Percentiles rank a stretch among this genome's conserved stretches.
Evolutionary conservation across 2,888 invertebrate genomes (phyloP).

Genomic region (Caradrina kadenii): DNA sequence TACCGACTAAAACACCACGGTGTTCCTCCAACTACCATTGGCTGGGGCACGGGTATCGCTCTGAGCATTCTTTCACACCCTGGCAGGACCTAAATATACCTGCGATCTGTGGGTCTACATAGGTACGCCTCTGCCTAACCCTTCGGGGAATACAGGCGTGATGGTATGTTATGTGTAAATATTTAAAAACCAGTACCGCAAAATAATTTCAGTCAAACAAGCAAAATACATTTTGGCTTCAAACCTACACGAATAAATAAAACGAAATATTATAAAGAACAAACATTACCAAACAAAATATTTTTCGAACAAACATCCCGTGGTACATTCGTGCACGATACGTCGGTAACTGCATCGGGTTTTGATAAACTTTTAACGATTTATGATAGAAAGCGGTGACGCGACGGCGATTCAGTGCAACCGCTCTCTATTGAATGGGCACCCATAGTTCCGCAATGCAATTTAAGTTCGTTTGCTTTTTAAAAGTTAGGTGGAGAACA

Average conservation of each 20-base stretch:
- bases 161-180: background rate
- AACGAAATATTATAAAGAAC: conserved; percentile 19
- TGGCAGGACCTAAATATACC: too few species aligned
- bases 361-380: conserved; percentile 80
- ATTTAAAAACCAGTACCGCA: background rate
- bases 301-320: conserved; percentile 51
- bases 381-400: conserved; percentile 74
- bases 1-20: too few species aligned
- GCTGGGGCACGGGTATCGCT: too few species aligned
- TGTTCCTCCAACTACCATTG: too few species aligned
- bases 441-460: conserved; percentile 66
- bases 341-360: conserved; percentile 60
- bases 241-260: conserved; percentile 29
- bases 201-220: background rate
- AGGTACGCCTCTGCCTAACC: too few species aligned
- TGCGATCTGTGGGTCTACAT: too few species aligned
- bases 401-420: conserved; percentile 56
- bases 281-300: conserved; percentile 34
- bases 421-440: conserved; percentile 62
- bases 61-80: too few species aligned
- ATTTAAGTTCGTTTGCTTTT: conserved; percentile 69
- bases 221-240: background rate
- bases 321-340: conserved; percentile 53
- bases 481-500: conserved; percentile 42
- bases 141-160: too few species aligned